Evolutionary conservation across 1,140 invertebrate species (phyloP).

Genomic region (Papilio xuthus): DNA sequence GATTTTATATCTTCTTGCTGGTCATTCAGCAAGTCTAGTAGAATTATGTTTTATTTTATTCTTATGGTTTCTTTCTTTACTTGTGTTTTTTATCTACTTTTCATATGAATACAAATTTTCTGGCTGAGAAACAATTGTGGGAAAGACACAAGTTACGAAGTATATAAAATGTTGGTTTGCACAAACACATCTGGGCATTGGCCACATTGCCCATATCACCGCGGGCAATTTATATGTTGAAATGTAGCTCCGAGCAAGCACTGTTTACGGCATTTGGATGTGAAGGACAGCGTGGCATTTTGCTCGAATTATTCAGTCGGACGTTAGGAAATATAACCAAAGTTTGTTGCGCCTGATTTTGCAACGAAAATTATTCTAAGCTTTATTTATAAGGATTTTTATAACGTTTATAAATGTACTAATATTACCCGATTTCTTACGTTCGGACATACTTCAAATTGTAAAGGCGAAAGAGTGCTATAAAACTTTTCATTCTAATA

Average conservation of each 20-base stretch:
- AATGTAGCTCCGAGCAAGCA: slow-evolving; percentile 20
- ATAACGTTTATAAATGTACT: not conserved
- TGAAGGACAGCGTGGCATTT: slow-evolving; percentile 34
- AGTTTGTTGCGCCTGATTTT: not conserved
- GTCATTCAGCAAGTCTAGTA: not conserved
- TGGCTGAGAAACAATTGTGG: no score
- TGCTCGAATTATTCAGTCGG: slow-evolving; percentile 23
- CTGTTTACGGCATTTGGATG: slow-evolving; percentile 24
- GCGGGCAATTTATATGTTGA: not conserved
- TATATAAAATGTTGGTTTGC: not conserved
- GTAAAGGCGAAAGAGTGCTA: not conserved
- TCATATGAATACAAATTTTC: no score
- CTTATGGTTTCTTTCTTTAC: no score
- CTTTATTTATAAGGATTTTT: not conserved
- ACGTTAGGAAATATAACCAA: slow-evolving; percentile 27
- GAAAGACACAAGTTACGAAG: no score
- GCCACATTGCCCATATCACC: not conserved
- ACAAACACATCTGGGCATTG: not conserved
- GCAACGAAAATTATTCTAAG: not conserved
- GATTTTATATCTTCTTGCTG: not conserved
- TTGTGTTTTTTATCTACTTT: no score
- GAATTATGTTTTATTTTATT: not conserved
- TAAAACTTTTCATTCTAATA: not conserved
- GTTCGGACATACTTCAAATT: not conserved
- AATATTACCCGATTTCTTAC: no score